A percentile compares a stretch with the other conserved stretches of the same genome.
phyloP scores from a whole-genome alignment of 2,797 vertebrate genomes.

The Oophaga sylvatica region DNA sequence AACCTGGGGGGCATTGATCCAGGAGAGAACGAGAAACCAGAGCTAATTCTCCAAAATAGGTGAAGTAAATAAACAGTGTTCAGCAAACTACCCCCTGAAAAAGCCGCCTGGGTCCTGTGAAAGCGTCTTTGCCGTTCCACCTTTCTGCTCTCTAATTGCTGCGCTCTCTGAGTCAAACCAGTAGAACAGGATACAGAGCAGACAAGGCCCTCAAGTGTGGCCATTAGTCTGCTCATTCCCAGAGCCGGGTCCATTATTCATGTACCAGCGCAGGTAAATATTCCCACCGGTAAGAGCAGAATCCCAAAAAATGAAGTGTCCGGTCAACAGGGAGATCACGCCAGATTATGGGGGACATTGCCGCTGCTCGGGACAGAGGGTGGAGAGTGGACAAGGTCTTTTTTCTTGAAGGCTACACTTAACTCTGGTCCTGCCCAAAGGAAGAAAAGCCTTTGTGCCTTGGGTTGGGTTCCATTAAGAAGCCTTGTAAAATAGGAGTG shows the following conservation, averaged over 20 bases:
- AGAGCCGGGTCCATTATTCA: slow-evolving; percentile 4
- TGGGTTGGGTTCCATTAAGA: slow-evolving; percentile 60
- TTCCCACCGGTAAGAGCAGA: not conserved
- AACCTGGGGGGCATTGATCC: not conserved
- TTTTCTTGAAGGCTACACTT: slow-evolving; percentile 67
- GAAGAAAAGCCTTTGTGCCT: slow-evolving; percentile 51
- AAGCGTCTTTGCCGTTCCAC: slow-evolving; percentile 32
- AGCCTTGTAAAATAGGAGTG: slow-evolving; percentile 63
- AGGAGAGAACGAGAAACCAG: not conserved
- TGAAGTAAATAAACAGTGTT: slow-evolving; percentile 25
- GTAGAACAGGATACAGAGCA: slow-evolving; percentile 40
- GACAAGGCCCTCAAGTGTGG: slow-evolving; percentile 14
- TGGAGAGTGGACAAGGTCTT: slow-evolving; percentile 35
- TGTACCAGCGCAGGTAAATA: slow-evolving; percentile 2
- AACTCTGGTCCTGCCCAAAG: slow-evolving; percentile 63
- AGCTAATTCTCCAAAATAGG: slow-evolving; percentile 33
- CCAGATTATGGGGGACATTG: not conserved
- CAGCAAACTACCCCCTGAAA: not conserved
- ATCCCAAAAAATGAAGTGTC: slow-evolving; percentile 14
- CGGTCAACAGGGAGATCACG: not conserved
- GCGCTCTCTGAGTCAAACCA: slow-evolving; percentile 50
- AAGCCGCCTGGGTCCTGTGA: not conserved
- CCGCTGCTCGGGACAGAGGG: not conserved
- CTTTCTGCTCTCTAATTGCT: slow-evolving; percentile 34
- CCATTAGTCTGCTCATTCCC: slow-evolving; percentile 23